A percentile compares a stretch with the other conserved stretches of the same genome.
These are phyloP conservation scores for Plectrocnemia conspersa DNA, from an alignment of 1,140 invertebrate species.

Conservation along the genomic window DNA sequence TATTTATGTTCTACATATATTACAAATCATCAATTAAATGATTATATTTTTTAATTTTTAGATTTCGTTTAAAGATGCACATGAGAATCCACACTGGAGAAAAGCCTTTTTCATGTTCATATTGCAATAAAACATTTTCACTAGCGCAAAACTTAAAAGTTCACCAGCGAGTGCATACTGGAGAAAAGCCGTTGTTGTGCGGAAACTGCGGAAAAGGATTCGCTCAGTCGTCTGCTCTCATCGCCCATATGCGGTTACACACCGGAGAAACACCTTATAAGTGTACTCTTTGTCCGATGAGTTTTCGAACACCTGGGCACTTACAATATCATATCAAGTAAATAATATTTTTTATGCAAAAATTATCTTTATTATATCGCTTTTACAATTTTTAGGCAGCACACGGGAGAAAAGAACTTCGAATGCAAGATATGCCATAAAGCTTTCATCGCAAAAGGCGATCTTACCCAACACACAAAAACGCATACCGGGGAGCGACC, in stretches of 20 bases:
- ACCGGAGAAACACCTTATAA: slow-evolving; percentile 52
- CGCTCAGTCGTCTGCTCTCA: slow-evolving; percentile 48
- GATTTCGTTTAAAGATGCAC: slow-evolving; percentile 81
- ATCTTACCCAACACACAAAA: slow-evolving; percentile 56
- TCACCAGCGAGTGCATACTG: slow-evolving; percentile 58
- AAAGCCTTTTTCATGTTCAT: slow-evolving; percentile 75
- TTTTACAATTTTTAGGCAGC: slow-evolving; percentile 41
- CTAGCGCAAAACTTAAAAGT: slow-evolving; percentile 46
- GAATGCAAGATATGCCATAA: slow-evolving; percentile 51
- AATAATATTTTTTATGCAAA: background rate
- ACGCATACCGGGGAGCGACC: slow-evolving; percentile 63
- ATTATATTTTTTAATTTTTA: slow-evolving; percentile 35
- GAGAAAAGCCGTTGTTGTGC: slow-evolving; percentile 52
- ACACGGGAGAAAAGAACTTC: slow-evolving; percentile 60
- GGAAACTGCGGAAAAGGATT: slow-evolving; percentile 49
- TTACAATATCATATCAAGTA: slow-evolving; percentile 53
- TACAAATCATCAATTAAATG: background rate
- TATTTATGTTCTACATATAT: background rate
- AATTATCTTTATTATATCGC: background rate
- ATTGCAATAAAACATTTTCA: slow-evolving; percentile 45
- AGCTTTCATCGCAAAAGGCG: slow-evolving; percentile 45
- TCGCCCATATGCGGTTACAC: slow-evolving; percentile 52
- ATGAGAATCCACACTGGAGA: slow-evolving; percentile 88
- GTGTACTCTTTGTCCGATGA: slow-evolving; percentile 45
- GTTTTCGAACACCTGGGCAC: slow-evolving; percentile 46